Conservation (phyloP, 2,888 invertebrate species). For the Mimumesa dahlbomi region DNA sequence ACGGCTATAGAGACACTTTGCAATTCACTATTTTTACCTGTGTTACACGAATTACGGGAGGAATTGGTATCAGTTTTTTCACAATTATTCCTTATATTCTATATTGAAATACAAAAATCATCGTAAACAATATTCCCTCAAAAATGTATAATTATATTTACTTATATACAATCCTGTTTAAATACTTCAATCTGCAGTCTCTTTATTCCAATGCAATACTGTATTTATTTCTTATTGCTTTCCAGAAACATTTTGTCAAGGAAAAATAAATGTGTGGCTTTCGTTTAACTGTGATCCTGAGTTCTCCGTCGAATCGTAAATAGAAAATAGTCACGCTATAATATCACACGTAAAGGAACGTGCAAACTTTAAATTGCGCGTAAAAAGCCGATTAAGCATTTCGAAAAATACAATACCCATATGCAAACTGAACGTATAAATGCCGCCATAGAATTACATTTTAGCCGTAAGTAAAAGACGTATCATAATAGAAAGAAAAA, state of each 20-base stretch:
- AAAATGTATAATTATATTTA: conserved; percentile 74
- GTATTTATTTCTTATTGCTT: conserved; percentile 50
- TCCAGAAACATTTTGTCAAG: conserved; percentile 18
- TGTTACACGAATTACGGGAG: conserved; percentile 27
- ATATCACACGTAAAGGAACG: not conserved
- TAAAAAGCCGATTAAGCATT: no score
- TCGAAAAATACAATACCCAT: not conserved
- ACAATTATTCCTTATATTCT: conserved; percentile 36
- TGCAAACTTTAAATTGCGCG: not conserved
- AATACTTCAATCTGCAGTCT: conserved; percentile 76
- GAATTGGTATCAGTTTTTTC: conserved; percentile 56
- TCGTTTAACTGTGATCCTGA: conserved; percentile 1
- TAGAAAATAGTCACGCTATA: not conserved
- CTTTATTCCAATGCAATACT: conserved; percentile 74
- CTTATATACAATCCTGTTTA: conserved; percentile 75
- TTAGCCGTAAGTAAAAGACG: no score
- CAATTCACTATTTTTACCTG: no score
- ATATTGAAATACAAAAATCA: conserved; percentile 53
- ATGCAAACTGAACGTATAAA: conserved; percentile 4
- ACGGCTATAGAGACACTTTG: not conserved
- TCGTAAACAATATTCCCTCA: conserved; percentile 66
- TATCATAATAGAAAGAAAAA: not conserved
- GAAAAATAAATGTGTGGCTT: conserved; percentile 1
- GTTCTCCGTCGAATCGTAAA: not conserved
- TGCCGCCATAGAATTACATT: no score